Conservation (phyloP, 2,888 invertebrate species). For the Eristalinus sepulchralis region DNA sequence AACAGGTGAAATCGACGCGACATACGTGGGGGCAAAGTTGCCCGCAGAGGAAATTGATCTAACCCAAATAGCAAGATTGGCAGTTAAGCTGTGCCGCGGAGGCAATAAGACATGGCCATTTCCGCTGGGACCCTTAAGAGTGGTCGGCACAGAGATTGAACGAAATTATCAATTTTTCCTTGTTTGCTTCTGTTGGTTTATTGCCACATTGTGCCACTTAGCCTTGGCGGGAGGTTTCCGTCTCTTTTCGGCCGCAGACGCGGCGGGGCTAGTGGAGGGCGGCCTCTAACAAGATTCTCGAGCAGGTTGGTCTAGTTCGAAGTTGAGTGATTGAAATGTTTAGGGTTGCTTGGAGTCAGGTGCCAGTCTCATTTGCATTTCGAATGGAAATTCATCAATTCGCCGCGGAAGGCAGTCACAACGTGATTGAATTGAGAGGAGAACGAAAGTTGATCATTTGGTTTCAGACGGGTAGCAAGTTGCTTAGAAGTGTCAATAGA, state of each 20-base stretch:
- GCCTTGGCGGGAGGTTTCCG: not conserved
- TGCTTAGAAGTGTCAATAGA: too few species aligned
- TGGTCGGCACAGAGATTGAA: not conserved
- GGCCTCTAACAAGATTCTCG: too few species aligned
- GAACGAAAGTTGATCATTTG: too few species aligned
- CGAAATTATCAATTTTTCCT: conserved; percentile 9
- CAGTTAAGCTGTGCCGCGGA: conserved; percentile 23
- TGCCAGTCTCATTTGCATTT: too few species aligned
- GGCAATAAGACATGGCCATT: conserved; percentile 31
- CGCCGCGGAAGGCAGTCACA: too few species aligned
- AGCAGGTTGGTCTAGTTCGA: too few species aligned
- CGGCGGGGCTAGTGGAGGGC: not conserved
- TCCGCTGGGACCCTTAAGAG: conserved; percentile 5
- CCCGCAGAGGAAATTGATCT: conserved; percentile 46
- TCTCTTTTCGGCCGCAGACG: not conserved
- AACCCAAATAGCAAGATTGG: conserved; percentile 55
- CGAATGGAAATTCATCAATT: too few species aligned
- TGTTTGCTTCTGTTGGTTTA: not conserved
- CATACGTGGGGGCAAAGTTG: conserved; percentile 20
- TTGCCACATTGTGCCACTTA: conserved; percentile 1
- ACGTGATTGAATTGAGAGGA: too few species aligned
- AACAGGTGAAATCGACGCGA: conserved; percentile 44
- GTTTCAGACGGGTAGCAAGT: too few species aligned
- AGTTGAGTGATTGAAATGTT: too few species aligned
- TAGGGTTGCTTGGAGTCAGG: too few species aligned